Base-by-base conservation (phyloP, 1,140 invertebrate species). In the Drosophila pandora region DNA sequence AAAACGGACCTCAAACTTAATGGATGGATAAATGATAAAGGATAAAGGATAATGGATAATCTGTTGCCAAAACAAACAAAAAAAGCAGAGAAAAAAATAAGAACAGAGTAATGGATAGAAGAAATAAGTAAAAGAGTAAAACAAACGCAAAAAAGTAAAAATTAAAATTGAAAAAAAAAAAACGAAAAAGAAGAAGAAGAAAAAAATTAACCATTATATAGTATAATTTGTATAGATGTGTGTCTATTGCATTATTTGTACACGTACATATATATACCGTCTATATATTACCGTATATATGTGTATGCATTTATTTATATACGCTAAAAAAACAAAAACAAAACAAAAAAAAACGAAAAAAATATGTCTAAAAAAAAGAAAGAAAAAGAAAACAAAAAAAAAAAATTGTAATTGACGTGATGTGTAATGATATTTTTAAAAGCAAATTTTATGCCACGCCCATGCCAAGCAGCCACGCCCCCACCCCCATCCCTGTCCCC, bases 361-460 rank as follows among this genome's bases (percentile, higher is more conserved):
- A 77, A 81, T 59, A 70, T 77, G 64, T 77, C 71, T 74, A 75
- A 57, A 64, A 64, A 59, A n/a, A 76, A 73, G 62, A 45, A 21
- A 53, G 68, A 82, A 67, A 70, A 34, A 53, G 53, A 34, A 21
- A 79, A 53, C 53, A 34, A 23, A 79, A 75, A 56, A 82, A 82
- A 69, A 63, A 79, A 85, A 88, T 70, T 85, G 83, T 88, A 88
- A 88, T 88, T 88, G 83, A 83, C 83, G 83, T 88, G 83, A 88
- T 88, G 84, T 88, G 83, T 88, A 88, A 88, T 84, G 80, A 84
- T 88, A 88, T 88, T 88, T 88, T 88, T 88, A 89, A 88, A 88
- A 87, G 79, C 83, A 88, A 88, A 88, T 89, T 88, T 88, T 88
- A 88, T 88, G 83, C 79, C 70, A 81, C 75, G 68, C 57, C 78